Evolutionary conservation across 2,888 invertebrate genomes (phyloP), one percentile per base, ranked within the genome.

Genomic region (Drosophila phalerata): DNA sequence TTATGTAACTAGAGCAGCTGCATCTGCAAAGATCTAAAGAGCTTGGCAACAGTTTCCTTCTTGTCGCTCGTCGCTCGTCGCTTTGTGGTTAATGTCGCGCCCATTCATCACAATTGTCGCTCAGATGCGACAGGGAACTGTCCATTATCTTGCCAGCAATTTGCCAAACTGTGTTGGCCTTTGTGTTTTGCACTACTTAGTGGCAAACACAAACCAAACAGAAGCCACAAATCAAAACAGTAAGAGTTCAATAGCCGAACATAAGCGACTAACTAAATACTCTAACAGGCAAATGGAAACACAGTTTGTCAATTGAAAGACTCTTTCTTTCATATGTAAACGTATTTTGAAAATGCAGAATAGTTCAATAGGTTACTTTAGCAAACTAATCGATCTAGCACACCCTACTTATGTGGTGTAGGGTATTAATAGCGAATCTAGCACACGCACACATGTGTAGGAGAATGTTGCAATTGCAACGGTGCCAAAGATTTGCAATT

Each of bases 161-260:
- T 77, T 82, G 84, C 77, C 82, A 83, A 85, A 77, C 75, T 69
- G 69, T 55, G 73, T 72, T 85, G 85, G 88, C 86, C 88, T 88
- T 83, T 85, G 81, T 55, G 70, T 69, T 73, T 69, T 74, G 76
- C 81, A 69, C 81, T 75, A 78, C 71, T 79, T 87, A 75, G 51
- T 52, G 49, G 52, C 72, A 73, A 70, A 80, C 71, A 49, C 72
- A 73, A 70, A 80, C 71, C 65, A 82, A 83, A 77, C 86, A 83
- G 73, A 11, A 32, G 34, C 73, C 78, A 77, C 81, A 86, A 86
- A 85, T 86, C 77, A 88, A 84, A 88, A 79, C 72, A 79, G 68
- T 69, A 47, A 78, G 19, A 58, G 15, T 37, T 37, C 47, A 37
- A 47, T 8, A 34, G 10, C 22, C 3, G 34, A n/a, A 4, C 15